Percentiles rank a stretch among this genome's conserved stretches.
Conservation (phyloP, 2,888 invertebrate genomes). For the Pterostichus madidus region DNA sequence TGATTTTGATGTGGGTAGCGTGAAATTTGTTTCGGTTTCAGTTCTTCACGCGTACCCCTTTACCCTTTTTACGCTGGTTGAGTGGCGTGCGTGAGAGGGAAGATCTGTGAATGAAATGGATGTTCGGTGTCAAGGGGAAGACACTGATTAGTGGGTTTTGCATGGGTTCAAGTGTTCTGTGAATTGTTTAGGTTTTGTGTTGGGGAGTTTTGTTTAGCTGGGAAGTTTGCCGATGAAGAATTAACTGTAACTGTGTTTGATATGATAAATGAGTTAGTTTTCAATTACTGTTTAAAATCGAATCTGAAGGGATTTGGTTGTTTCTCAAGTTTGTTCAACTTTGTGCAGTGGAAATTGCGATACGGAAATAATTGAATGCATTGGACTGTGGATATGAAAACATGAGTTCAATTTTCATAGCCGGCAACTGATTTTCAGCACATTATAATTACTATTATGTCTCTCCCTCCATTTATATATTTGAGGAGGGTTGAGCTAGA, state of each 20-base stretch:
- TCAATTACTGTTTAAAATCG: too few species aligned
- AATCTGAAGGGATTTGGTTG: too few species aligned
- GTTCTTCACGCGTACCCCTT: slow-evolving; percentile 8
- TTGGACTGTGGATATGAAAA: too few species aligned
- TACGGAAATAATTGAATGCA: too few species aligned
- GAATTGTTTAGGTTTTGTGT: slow-evolving; percentile 21
- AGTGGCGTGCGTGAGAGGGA: background rate
- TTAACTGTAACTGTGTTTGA: background rate
- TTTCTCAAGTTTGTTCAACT: too few species aligned
- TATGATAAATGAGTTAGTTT: slow-evolving; percentile 12
- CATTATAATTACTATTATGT: too few species aligned
- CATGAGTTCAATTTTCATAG: too few species aligned
- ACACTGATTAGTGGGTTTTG: slow-evolving; percentile 28
- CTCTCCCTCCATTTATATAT: too few species aligned
- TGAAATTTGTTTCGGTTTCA: slow-evolving; percentile 56
- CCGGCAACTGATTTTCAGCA: too few species aligned
- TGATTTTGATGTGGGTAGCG: slow-evolving; percentile 55
- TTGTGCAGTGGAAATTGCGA: too few species aligned
- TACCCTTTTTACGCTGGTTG: background rate
- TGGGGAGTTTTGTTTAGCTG: slow-evolving; percentile 17
- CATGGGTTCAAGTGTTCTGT: slow-evolving; percentile 16
- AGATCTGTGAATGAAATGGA: slow-evolving; percentile 17
- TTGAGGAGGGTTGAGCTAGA: too few species aligned
- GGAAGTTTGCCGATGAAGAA: background rate
- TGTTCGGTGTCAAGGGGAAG: slow-evolving; percentile 11